A percentile compares a stretch with the other conserved stretches of the same genome.
Evolutionary conservation across 2,113 vertebrate species (phyloP).

Genomic region (Dinomys branickii): DNA sequence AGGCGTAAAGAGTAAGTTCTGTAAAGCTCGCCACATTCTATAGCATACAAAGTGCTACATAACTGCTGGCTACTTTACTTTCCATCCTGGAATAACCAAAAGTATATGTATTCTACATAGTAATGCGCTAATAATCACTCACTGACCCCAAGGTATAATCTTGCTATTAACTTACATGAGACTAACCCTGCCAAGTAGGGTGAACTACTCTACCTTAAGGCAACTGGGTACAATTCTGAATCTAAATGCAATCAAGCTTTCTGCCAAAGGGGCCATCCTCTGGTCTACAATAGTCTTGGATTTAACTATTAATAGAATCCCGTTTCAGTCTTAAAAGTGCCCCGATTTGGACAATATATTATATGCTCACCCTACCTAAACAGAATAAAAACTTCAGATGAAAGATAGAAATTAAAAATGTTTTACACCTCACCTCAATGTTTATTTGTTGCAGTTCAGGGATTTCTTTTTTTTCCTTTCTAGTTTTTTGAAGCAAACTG

Average conservation of each 20-base stretch:
- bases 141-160: constrained; percentile 15
- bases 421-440: neutral
- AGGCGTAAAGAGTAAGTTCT: constrained; percentile 43
- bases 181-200: neutral
- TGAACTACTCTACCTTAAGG: neutral
- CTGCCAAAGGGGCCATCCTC: neutral
- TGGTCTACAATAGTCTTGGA: neutral
- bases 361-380: neutral
- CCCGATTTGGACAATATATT: neutral
- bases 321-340: neutral
- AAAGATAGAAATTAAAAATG: neutral
- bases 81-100: neutral
- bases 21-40: neutral
- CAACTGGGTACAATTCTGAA: neutral
- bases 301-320: neutral
- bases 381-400: neutral
- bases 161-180: constrained; percentile 9
- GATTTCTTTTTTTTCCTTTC: neutral
- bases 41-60: constrained; percentile 8
- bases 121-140: constrained; percentile 7
- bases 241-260: constrained; percentile 20
- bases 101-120: constrained; percentile 24
- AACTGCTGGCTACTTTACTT: neutral
- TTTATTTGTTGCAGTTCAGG: neutral
- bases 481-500: neutral